phyloP scores from a whole-genome alignment of 1,140 invertebrate genomes.

The Dendrolimus kikuchii region DNA sequence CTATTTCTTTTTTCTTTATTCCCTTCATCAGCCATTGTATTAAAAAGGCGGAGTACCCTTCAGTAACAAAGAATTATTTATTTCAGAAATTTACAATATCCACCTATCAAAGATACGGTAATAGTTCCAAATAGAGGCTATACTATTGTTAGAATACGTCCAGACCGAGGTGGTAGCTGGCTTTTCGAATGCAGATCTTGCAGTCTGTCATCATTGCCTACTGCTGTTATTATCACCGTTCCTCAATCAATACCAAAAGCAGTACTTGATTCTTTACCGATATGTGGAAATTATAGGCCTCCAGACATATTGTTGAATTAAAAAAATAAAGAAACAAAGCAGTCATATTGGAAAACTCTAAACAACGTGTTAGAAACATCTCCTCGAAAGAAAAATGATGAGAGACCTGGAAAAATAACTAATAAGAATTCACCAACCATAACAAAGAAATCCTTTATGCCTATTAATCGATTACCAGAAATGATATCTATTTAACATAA shows the following conservation, averaged over 20 bases:
- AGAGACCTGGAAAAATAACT: too few species aligned
- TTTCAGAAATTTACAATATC: conserved; percentile 59
- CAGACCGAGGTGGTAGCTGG: conserved; percentile 70
- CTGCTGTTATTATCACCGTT: conserved; percentile 57
- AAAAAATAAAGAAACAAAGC: conserved; percentile 7
- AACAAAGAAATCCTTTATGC: too few species aligned
- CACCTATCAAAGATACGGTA: conserved; percentile 72
- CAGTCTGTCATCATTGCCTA: conserved; percentile 48
- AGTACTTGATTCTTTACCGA: conserved; percentile 50
- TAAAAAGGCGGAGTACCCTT: too few species aligned
- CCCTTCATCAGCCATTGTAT: too few species aligned
- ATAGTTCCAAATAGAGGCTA: conserved; percentile 73
- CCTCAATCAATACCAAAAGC: conserved; percentile 50
- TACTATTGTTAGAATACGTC: conserved; percentile 66
- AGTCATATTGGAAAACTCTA: not conserved
- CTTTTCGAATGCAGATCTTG: conserved; percentile 65
- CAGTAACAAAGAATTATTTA: not conserved
- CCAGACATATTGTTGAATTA: conserved; percentile 62
- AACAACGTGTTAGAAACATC: too few species aligned
- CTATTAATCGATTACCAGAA: too few species aligned
- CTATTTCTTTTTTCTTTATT: too few species aligned
- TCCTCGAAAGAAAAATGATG: too few species aligned
- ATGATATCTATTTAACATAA: too few species aligned
- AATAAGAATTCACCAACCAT: too few species aligned
- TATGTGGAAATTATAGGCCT: conserved; percentile 65